Evolutionary conservation across 2,797 vertebrate species (phyloP), one percentile per base, ranked within the genome.

Genomic region (Gymnocypris eckloni): DNA sequence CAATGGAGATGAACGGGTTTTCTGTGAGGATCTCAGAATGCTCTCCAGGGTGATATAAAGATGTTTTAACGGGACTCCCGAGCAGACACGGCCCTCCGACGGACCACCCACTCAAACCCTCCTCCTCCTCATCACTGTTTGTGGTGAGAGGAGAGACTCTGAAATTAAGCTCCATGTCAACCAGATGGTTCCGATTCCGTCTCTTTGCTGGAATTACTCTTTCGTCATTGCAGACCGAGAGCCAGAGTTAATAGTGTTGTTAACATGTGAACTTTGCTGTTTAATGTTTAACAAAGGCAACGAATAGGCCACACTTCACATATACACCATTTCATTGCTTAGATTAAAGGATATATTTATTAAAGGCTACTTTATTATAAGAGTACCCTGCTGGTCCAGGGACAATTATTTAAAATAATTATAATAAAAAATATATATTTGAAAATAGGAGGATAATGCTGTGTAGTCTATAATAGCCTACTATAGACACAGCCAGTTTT

Each of bases 81-180:
- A 50, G 59, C 43, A 64, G 84, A 84, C 77, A 43, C 78, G 82
- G 78, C 78, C 33, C 80, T 85, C 28, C 80, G 28, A 76, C 48
- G 61, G 83, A 89, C 89, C 86, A 89, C 88, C 86, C 85, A 85
- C 67, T 71, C 81, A 85, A 71, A 50, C 50, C 59, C 76, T 84
- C 76, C 59, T 45, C 61, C 82, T 86, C 54, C 79, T 88, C 85
- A 73, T 86, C 87, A 75, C 88, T 89, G 82, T 87, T 89, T 89
- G 86, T 86, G 87, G 84, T 76, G 80, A 79, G 81, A 87, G 86
- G 87, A 89, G 83, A 85, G 84, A 84, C 86, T 84, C 84, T 86
- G 75, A 87, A 86, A 90, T 91, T 87, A 89, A 86, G 82, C 86
- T 86, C 64, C 81, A 87, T 86, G 86, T 89, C 88, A 89, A 87